Evolutionary conservation across 2,797 vertebrate species (phyloP).

Genomic region (Scolopax bukidnonensis): DNA sequence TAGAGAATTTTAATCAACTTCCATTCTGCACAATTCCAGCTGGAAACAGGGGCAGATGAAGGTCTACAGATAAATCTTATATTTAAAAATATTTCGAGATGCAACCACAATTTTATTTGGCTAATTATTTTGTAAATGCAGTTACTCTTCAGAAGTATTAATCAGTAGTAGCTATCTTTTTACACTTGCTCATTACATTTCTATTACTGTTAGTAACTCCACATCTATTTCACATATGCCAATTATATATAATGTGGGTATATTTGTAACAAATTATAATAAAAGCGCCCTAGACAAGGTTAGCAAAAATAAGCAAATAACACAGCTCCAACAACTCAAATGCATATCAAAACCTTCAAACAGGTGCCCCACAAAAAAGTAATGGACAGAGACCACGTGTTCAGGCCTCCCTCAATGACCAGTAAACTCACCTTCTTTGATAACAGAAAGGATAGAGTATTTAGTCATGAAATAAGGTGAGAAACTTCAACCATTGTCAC

Average conservation of each 20-base stretch:
- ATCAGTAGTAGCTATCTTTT: background rate
- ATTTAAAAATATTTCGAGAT: constrained; percentile 6
- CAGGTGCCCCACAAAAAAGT: background rate
- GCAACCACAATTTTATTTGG: background rate
- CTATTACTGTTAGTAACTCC: background rate
- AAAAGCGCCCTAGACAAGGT: background rate
- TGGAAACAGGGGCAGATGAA: background rate
- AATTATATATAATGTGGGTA: background rate
- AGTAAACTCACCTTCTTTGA: background rate
- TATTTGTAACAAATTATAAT: background rate
- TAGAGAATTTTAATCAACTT: constrained; percentile 23
- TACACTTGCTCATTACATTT: background rate
- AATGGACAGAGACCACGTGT: background rate
- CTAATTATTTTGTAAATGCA: background rate
- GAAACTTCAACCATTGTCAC: background rate
- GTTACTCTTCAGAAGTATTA: background rate
- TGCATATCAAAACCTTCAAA: background rate
- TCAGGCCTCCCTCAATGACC: background rate
- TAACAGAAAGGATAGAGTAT: background rate
- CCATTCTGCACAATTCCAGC: background rate
- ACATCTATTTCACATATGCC: background rate
- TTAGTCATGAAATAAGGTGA: background rate
- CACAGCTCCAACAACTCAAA: background rate
- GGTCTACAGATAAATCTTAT: background rate
- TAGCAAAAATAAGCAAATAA: background rate